These are phyloP conservation scores for Nycticebus coucang DNA, from an alignment of 2,113 vertebrate genomes.

Conservation along the genomic window DNA sequence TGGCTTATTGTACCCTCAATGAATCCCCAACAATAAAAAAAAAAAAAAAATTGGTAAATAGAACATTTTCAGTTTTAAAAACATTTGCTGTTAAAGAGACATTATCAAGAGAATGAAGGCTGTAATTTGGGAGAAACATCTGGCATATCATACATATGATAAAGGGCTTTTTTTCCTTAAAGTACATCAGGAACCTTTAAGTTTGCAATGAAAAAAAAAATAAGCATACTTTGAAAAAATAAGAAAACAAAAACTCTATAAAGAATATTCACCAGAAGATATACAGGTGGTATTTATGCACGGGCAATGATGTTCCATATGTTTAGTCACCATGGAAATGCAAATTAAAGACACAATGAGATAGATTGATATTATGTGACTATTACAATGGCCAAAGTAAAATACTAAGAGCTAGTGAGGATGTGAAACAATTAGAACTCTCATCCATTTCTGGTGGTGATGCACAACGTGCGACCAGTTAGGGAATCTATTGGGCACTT, in stretches of 20 bases:
- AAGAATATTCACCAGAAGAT: background rate
- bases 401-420: background rate
- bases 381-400: background rate
- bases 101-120: background rate
- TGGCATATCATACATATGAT: background rate
- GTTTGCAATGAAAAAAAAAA: background rate
- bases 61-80: background rate
- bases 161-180: background rate
- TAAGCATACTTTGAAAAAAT: background rate
- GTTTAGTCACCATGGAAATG: background rate
- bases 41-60: background rate
- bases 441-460: background rate
- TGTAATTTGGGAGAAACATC: background rate
- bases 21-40: too few relatives aligned
- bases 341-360: background rate
- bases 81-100: background rate
- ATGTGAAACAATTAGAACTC: background rate
- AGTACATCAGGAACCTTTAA: background rate
- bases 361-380: background rate
- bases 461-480: background rate
- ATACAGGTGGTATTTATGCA: background rate
- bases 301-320: background rate
- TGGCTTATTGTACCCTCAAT: too few relatives aligned
- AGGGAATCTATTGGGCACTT: background rate
- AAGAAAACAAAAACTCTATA: background rate